Base-by-base conservation (phyloP, 2,888 invertebrate species). In the Cryptophagus acutangulus region DNA sequence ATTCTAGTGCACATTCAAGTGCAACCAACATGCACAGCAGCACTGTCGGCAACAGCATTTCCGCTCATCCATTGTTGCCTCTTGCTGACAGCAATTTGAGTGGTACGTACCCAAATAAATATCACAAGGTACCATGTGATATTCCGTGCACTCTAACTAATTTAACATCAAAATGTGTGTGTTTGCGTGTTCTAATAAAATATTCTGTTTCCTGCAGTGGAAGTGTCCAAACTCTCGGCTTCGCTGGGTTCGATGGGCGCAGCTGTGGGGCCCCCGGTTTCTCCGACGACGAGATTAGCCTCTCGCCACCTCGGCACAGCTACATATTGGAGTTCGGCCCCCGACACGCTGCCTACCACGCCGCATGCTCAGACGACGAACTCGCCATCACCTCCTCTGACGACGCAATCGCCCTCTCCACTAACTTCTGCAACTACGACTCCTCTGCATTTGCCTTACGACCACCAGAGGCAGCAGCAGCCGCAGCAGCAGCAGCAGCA, bases 1-100 rank as follows among this genome's bases (percentile, higher is more conserved):
- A 88, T 73, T 81, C 82, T 72, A 70, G 69, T 59, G 82, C 80
- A 72, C 76, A 78, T 71, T 76, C 78, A 69, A 78, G 79, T 72
- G 78, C 77, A 65, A 75, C 74, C 74, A 78, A 78, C 75, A 76
- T 75, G 74, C 75, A 76, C 73, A 75, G 77, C 71, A 77, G 72
- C 69, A 74, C 80, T 76, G 82, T 83, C 76, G 84, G 84, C 78
- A 81, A 84, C 78, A 87, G 87, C 82, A 82, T 89, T 78, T 89
- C 89, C 76, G 89, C 89, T 74, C 89, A 89, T 77, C 89, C 89
- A 75, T 82, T 90, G 80, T 85, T 90, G 81, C 90, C 90, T 75
- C 84, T 90, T 77, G 88, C 67, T 58, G 70, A 70, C 66, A 67
- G 73, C 74, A 74, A 72, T 66, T 71, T 75, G 67, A 73, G 72